Evolutionary conservation across 2,113 vertebrate genomes (phyloP).

Genomic region (Carettochelys insculpta): DNA sequence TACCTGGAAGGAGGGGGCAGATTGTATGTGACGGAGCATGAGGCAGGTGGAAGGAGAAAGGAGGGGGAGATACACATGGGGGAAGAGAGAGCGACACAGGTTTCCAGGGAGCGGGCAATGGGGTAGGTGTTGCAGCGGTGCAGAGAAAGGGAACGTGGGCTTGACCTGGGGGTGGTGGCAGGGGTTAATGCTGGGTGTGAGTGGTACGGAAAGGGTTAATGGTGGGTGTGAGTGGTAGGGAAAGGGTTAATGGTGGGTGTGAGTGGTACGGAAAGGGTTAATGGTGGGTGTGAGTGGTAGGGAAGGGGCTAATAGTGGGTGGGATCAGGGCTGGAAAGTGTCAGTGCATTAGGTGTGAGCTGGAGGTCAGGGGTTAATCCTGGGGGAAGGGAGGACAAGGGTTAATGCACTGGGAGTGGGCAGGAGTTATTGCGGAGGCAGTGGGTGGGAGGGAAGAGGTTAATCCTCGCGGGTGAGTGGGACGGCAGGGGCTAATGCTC

Average conservation of each 20-base stretch:
- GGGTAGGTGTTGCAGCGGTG: too few relatives aligned
- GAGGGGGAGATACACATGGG: too few relatives aligned
- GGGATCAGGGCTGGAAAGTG: too few relatives aligned
- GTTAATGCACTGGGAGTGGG: slow-evolving; percentile 44
- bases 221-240: not conserved
- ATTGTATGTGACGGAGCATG: too few relatives aligned
- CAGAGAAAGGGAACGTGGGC: too few relatives aligned
- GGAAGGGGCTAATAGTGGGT: too few relatives aligned
- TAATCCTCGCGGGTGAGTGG: slow-evolving; percentile 4
- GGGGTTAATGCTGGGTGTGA: not conserved
- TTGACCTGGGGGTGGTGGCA: too few relatives aligned
- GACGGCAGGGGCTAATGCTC: slow-evolving; percentile 57
- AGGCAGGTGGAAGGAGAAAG: too few relatives aligned
- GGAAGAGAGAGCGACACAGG: too few relatives aligned
- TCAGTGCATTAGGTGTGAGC: not conserved
- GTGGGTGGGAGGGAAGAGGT: slow-evolving; percentile 35
- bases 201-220: slow-evolving; percentile 32
- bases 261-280: not conserved
- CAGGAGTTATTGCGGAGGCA: not conserved
- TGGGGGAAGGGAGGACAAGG: slow-evolving; percentile 46
- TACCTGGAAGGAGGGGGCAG: too few relatives aligned
- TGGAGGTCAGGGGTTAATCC: slow-evolving; percentile 34
- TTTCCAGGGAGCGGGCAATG: too few relatives aligned
- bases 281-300: too few relatives aligned
- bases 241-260: slow-evolving; percentile 69